Conservation (phyloP, 2,797 vertebrate species). For the Buceros bicornis region DNA sequence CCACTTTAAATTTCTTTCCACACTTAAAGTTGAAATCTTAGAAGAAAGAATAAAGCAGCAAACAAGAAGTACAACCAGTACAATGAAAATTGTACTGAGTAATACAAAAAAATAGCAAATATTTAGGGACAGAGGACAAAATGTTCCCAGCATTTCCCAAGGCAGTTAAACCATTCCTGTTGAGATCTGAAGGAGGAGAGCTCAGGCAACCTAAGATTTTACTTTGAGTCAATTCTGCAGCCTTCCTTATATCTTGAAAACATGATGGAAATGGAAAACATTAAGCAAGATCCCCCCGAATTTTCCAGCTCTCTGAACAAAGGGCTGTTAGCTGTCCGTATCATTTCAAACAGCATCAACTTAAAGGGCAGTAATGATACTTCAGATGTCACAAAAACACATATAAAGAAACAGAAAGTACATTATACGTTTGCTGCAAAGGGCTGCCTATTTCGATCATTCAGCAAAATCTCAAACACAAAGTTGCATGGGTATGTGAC, state of each 20-base stretch:
- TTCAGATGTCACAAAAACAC: background rate
- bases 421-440: background rate
- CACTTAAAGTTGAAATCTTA: background rate
- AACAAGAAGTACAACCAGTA: background rate
- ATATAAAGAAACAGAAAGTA: background rate
- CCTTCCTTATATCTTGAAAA: background rate
- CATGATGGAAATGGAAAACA: background rate
- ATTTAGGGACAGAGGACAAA: background rate
- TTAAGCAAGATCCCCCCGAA: background rate
- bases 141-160: background rate
- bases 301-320: background rate
- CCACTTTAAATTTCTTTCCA: background rate
- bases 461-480: background rate
- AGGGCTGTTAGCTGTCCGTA: background rate
- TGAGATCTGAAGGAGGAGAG: background rate
- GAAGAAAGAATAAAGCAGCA: background rate
- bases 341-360: background rate
- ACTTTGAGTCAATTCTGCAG: background rate
- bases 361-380: background rate
- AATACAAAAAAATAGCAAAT: background rate
- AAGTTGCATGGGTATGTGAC: rapidly evolving
- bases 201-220: background rate
- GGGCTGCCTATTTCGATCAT: background rate
- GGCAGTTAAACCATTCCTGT: background rate
- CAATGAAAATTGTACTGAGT: background rate